Evolutionary conservation across 1,140 invertebrate species (phyloP), one percentile per base, ranked within the genome.

Genomic region (Apis laboriosa): DNA sequence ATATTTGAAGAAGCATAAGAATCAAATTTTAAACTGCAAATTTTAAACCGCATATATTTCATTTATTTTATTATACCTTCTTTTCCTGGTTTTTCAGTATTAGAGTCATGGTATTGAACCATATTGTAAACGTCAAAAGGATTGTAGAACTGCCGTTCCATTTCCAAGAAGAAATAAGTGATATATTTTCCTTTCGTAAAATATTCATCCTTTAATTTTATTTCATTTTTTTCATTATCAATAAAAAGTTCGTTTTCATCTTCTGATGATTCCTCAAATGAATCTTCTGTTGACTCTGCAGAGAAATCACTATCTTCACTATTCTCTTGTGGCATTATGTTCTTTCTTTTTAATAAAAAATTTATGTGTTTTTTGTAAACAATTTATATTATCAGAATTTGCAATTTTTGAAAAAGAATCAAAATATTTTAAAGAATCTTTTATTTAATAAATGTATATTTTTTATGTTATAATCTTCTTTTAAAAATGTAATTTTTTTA

Each of bases 111-210:
- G 81, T 93, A 94, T 12, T 87, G 89, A 87, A 94, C 87, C 64
- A 93, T 92, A 77, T 81, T 88, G 88, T 93, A 93, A 87, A 92
- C 91, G 1, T 93, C 90, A 63, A 79, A 71, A 56, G 92, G 92
- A 90, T 93, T 84, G 86, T 91, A 93, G 64, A 63, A 88, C 64
- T 92, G 90, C 73, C 90, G 90, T 90, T 93, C 92, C 91, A 93
- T 93, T 88, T 91, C 89, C 84, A 94, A 80, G 82, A 93, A 92
- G 87, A 94, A 93, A 89, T 92, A 91, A 63, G 91, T 86, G 51
- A 93, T 87, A 86, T 93, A 94, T 84, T 93, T 94, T 73, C 92
- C 93, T 72, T 88, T 93, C 75, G 92, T 93, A 84, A 91, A 93
- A 85, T 93, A 94, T 53, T 93, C 90, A 79, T 93, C 91, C 81